Base-by-base conservation (phyloP, 1,140 invertebrate genomes). In the Subanguina moxae region DNA sequence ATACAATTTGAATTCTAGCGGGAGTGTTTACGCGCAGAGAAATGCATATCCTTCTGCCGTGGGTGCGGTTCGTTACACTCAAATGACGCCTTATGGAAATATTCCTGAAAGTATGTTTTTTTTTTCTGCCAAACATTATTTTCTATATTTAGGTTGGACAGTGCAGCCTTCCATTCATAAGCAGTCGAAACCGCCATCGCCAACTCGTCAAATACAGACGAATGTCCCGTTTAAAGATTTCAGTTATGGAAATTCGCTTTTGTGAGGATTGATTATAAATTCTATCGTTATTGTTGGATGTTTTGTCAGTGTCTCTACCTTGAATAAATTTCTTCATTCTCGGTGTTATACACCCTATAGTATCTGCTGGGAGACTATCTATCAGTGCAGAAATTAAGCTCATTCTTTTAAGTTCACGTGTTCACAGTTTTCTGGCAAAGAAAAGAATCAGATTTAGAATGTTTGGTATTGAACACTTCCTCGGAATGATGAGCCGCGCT, bases 221-320 rank as follows among this genome's bases (percentile, higher is more conserved):
- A 66, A 64, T 76, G 25, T 74, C 19, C 73, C 73, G 1, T 74
- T 78, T 21, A 74, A 74, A 67, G 73, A 74, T 30, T 74, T 77
- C 57, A 73, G 68, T 72, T 75, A 74, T 42, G 38, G 11, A 11
- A 71, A 23, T 17, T 46, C 25, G 23, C 75, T 64, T 69, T 45
- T 66, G 13, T 67, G 25, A 25, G 23, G 3, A n/a, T 65, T 65
- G 8, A 23, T 67, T 65, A 11, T 65, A 25, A 38, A 9, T 30
- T 32, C 23, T 62, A 13, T 62, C 28, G 52, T 28, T 23, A 56
- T 13, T 23, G 28, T 5, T 23, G 3, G 28, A 5, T 56, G 21
- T 23, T 13, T 15, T 46, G 15, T 46, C 21, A 15, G 15, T 21
- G 21, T 23, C 52, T 56, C 52, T 23, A 56, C 28, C 52, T 56